These are phyloP conservation scores for Rousettus leschenaultii DNA, from an alignment of 2,113 vertebrate genomes.

Conservation along the genomic window DNA sequence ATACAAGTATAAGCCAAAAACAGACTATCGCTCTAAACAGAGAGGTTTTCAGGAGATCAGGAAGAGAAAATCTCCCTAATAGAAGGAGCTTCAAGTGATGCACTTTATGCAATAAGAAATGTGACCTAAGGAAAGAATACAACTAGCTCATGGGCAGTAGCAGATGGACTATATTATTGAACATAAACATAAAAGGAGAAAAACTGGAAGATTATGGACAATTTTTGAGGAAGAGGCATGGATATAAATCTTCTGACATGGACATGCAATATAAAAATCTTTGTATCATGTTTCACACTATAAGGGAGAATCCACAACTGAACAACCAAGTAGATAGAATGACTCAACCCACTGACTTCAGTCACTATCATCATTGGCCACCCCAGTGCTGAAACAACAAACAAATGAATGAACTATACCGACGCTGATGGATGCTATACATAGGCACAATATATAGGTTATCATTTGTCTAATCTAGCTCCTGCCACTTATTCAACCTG, in stretches of 20 bases:
- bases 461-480: neutral
- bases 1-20: neutral
- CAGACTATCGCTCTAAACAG: neutral
- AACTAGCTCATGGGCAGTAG: neutral
- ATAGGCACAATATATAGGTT: neutral
- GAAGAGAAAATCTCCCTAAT: neutral
- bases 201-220: neutral
- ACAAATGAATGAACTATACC: neutral
- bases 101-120: neutral
- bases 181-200: neutral
- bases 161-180: neutral
- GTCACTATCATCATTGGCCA: neutral
- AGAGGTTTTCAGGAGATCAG: neutral
- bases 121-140: neutral
- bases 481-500: neutral
- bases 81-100: neutral
- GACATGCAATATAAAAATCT: neutral
- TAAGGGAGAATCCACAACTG: neutral
- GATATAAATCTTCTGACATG: neutral
- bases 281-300: neutral
- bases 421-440: neutral
- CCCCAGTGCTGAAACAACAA: neutral
- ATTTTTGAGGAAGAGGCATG: neutral
- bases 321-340: neutral
- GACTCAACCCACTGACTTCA: neutral